A percentile compares a stretch with the other conserved stretches of the same genome.
Evolutionary conservation across 2,888 invertebrate genomes (phyloP).

Genomic region (Allacma fusca): DNA sequence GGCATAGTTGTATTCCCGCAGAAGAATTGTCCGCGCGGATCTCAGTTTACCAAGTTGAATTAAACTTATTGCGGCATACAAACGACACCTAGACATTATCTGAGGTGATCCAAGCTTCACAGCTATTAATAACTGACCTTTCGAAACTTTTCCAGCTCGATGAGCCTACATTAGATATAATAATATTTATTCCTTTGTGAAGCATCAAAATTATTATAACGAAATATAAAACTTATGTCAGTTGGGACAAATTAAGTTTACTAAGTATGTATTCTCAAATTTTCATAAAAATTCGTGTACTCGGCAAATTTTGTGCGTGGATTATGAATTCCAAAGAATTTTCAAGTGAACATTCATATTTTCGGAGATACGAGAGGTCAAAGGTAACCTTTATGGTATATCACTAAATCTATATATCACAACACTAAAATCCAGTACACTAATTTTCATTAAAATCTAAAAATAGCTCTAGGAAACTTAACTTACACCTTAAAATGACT

Average conservation of each 20-base stretch:
- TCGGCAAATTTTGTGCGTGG: no score
- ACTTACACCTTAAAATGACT: conserved; percentile 48
- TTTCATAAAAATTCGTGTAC: no score
- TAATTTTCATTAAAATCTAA: background rate
- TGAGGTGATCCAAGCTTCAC: conserved; percentile 82
- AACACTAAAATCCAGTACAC: no score
- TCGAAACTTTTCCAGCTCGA: conserved; percentile 86
- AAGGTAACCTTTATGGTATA: no score
- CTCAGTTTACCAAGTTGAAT: conserved; percentile 81
- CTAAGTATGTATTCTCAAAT: no score
- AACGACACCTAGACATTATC: conserved; percentile 80
- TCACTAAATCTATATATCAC: no score
- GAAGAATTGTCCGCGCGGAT: conserved; percentile 70
- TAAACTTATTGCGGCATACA: conserved; percentile 86
- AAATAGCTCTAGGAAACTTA: background rate
- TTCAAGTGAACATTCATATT: no score
- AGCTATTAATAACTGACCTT: conserved; percentile 83
- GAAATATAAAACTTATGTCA: no score
- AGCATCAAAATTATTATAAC: no score
- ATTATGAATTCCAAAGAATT: no score
- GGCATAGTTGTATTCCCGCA: conserved; percentile 56
- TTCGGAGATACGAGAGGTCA: background rate
- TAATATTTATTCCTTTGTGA: background rate
- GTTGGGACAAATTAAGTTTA: no score
- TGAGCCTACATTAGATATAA: conserved; percentile 72